Percentiles rank a stretch among this genome's conserved stretches.
phyloP scores from a whole-genome alignment of 2,888 invertebrate genomes.

The Mamestra brassicae region DNA sequence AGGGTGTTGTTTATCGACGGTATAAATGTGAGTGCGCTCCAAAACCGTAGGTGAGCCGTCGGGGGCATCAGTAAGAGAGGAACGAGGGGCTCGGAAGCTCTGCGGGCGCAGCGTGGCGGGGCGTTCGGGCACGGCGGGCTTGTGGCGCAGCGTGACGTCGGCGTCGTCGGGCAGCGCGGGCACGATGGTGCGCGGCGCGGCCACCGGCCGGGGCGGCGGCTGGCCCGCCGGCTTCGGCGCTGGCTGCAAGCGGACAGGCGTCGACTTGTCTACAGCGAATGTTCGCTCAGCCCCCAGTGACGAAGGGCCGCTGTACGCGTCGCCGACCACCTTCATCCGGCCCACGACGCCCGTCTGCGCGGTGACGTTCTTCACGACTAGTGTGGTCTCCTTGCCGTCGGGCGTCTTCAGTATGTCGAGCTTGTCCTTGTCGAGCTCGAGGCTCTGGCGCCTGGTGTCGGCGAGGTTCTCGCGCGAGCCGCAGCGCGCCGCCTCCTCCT shows the following conservation, averaged over 20 bases:
- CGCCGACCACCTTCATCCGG: slow-evolving; percentile 84
- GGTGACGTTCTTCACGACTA: slow-evolving; percentile 82
- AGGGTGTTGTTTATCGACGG: slow-evolving; percentile 94
- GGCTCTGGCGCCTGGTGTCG: slow-evolving; percentile 89
- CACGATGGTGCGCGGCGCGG: slow-evolving; percentile 85
- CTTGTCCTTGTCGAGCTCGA: slow-evolving; percentile 90
- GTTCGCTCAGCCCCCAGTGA: slow-evolving; percentile 74
- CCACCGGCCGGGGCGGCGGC: slow-evolving; percentile 82
- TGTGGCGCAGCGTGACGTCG: slow-evolving; percentile 91
- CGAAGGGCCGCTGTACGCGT: slow-evolving; percentile 80
- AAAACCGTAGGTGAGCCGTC: slow-evolving; percentile 87
- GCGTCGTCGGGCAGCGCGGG: slow-evolving; percentile 74
- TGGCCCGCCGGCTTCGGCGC: slow-evolving; percentile 68
- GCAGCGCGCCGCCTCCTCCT: slow-evolving; percentile 83
- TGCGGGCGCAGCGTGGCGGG: slow-evolving; percentile 93
- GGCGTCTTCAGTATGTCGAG: slow-evolving; percentile 73
- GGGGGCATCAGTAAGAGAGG: slow-evolving; percentile 74
- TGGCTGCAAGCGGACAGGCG: slow-evolving; percentile 65
- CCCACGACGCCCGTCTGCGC: slow-evolving; percentile 87
- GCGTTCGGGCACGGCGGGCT: slow-evolving; percentile 95
- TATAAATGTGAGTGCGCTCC: slow-evolving; percentile 93
- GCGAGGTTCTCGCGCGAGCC: slow-evolving; percentile 84
- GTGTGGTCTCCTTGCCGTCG: slow-evolving; percentile 77
- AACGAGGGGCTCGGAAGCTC: slow-evolving; percentile 86
- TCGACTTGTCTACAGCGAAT: slow-evolving; percentile 47